Evolutionary conservation across 2,113 vertebrate genomes (phyloP).

Genomic region (Ceratotherium simum): DNA sequence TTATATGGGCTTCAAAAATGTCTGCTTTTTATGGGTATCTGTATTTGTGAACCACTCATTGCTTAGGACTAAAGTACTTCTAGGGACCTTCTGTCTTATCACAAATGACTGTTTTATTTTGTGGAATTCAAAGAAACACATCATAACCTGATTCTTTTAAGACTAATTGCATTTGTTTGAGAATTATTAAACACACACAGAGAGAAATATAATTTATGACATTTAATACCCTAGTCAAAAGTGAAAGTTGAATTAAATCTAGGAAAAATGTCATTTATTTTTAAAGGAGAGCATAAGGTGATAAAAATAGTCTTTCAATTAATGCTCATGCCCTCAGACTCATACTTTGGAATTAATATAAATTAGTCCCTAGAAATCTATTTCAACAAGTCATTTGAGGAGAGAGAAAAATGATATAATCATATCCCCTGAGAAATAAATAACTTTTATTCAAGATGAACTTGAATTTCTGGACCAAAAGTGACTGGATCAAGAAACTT

Average conservation of each 20-base stretch:
- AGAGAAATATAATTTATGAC: conserved; percentile 63
- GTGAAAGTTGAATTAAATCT: conserved; percentile 75
- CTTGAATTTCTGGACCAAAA: conserved; percentile 72
- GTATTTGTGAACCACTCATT: not conserved
- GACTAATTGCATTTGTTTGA: conserved; percentile 66
- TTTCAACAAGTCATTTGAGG: conserved; percentile 78
- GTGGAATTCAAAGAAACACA: conserved; percentile 22
- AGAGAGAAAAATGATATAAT: conserved; percentile 69
- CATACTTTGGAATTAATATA: conserved; percentile 79
- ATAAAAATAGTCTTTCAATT: conserved; percentile 83
- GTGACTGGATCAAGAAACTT: conserved; percentile 61
- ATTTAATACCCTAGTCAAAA: conserved; percentile 72
- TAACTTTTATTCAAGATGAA: conserved; percentile 76
- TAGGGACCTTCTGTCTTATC: not conserved
- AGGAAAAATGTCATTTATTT: conserved; percentile 77
- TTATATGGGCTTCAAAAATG: not conserved
- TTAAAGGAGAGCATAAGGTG: conserved; percentile 74
- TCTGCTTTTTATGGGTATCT: not conserved
- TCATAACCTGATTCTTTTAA: conserved; percentile 47
- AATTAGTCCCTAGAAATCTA: conserved; percentile 80
- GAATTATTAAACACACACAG: conserved; percentile 61
- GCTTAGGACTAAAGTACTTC: not conserved
- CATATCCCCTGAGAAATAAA: conserved; percentile 77
- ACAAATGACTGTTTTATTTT: conserved; percentile 44
- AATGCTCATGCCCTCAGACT: conserved; percentile 76